phyloP scores from a whole-genome alignment of 2,888 invertebrate genomes.

The Dasypogon diadema region DNA sequence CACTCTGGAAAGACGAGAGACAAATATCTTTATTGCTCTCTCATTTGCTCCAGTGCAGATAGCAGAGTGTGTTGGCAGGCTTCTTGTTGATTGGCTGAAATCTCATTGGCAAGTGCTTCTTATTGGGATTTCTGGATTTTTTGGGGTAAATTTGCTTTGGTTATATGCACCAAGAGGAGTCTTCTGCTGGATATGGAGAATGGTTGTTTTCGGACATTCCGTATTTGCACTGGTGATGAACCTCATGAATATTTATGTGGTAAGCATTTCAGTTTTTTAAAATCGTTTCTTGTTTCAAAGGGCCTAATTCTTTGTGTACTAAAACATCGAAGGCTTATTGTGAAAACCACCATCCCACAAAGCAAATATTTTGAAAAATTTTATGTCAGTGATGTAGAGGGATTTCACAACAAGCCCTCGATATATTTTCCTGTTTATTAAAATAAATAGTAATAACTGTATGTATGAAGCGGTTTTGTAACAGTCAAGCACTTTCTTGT shows the following conservation, averaged over 20 bases:
- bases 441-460: no score
- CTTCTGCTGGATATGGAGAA: conserved; percentile 70
- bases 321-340: no score
- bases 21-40: conserved; percentile 74
- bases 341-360: no score
- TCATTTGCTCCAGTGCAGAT: conserved; percentile 80
- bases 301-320: no score
- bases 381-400: no score
- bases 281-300: no score
- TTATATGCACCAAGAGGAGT: conserved; percentile 75
- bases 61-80: conserved; percentile 80
- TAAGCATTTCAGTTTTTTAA: conserved; percentile 55
- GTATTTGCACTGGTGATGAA: conserved; percentile 64
- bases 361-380: no score
- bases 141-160: conserved; percentile 63
- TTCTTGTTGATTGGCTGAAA: conserved; percentile 78
- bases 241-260: conserved; percentile 65
- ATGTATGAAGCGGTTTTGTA: no score
- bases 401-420: no score
- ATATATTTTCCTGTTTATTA: no score
- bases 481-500: no score
- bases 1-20: conserved; percentile 75
- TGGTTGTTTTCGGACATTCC: conserved; percentile 64
- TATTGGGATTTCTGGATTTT: conserved; percentile 65
- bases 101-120: conserved; percentile 76